phyloP scores from a whole-genome alignment of 2,797 vertebrate species.

The Natrix natrix region DNA sequence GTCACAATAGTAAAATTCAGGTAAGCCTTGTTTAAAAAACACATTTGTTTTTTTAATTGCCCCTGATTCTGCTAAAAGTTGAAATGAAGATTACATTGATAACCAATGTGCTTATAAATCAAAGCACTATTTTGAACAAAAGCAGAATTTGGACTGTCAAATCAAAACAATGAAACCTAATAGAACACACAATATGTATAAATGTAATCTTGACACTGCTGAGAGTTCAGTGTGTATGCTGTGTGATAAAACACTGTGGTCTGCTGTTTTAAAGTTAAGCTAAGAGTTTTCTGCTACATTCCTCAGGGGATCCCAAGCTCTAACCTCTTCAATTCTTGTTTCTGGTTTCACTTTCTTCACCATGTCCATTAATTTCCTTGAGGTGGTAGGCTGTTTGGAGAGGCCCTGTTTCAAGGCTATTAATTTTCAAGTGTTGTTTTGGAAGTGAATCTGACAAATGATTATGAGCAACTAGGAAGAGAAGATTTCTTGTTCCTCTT shows the following conservation, averaged over 20 bases:
- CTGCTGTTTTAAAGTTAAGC: neutral
- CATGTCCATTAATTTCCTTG: neutral
- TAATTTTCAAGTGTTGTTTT: neutral
- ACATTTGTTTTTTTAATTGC: neutral
- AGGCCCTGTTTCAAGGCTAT: neutral
- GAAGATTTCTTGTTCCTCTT: neutral
- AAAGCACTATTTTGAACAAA: constrained; percentile 24
- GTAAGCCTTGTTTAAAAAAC: neutral
- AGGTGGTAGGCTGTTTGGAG: neutral
- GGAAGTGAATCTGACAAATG: neutral
- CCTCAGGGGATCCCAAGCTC: neutral
- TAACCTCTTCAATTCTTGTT: neutral
- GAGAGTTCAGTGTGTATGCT: neutral
- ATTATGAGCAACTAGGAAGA: neutral
- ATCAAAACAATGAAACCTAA: neutral
- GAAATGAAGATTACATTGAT: constrained; percentile 6
- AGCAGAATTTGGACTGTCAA: neutral
- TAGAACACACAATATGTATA: neutral
- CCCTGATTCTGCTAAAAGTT: neutral
- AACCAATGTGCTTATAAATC: neutral
- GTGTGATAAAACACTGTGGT: neutral
- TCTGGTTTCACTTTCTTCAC: neutral
- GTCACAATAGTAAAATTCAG: neutral
- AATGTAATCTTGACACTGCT: neutral
- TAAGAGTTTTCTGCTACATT: neutral